Conservation (phyloP, 2,797 vertebrate genomes). For the Notolepis coatsorum region DNA sequence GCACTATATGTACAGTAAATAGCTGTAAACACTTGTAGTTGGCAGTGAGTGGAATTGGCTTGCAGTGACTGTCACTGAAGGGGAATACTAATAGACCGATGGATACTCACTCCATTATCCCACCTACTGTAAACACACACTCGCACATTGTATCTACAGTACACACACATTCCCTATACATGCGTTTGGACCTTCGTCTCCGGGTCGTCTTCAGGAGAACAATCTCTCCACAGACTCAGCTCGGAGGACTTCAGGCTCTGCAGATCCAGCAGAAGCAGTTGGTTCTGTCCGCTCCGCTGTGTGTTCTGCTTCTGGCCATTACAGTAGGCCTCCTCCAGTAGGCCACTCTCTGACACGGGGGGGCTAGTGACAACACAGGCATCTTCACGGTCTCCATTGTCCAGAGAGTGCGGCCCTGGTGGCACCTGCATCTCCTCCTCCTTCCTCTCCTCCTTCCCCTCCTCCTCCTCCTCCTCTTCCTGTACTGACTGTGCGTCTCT, state of each 20-base stretch:
- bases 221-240: constrained; percentile 42
- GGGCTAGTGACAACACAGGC: constrained; percentile 59
- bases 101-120: not conserved
- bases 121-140: constrained; percentile 17
- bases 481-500: constrained; percentile 10
- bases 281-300: constrained; percentile 25
- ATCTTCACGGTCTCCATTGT: constrained; percentile 20
- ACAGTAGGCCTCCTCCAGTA: constrained; percentile 32
- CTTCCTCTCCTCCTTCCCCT: not conserved
- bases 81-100: not conserved
- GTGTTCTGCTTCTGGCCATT: constrained; percentile 15
- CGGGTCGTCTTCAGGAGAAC: constrained; percentile 20
- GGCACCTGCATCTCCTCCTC: constrained; percentile 3
- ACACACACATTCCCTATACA: constrained; percentile 20
- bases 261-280: constrained; percentile 36
- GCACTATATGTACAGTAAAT: too few relatives aligned
- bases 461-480: not conserved
- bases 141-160: not conserved
- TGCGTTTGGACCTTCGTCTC: not conserved
- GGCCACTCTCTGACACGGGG: constrained; percentile 59
- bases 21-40: too few relatives aligned
- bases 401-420: constrained; percentile 21
- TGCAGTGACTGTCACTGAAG: too few relatives aligned
- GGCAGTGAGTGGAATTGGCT: too few relatives aligned
- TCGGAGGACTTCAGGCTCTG: constrained; percentile 43